Evolutionary conservation across 2,113 vertebrate genomes (phyloP), one percentile per base, ranked within the genome.

Genomic region (Rhabdornis inornatus): DNA sequence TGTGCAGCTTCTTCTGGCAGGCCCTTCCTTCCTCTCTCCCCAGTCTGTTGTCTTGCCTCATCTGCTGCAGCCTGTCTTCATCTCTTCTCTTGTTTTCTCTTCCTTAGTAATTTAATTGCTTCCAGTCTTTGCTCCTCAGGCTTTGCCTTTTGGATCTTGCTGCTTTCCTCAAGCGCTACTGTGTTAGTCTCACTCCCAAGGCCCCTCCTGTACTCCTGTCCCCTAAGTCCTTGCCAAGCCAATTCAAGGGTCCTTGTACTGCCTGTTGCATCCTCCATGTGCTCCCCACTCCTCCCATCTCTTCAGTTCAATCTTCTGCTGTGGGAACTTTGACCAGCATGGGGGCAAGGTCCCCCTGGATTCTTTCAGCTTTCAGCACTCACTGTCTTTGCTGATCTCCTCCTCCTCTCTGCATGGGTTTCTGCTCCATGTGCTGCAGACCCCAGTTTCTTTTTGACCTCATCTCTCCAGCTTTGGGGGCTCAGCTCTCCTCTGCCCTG

Each of bases 401-500:
- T 40, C 4, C 6, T 69, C 13, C 19, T 3, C 11, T 47, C 28
- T 70, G 24, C 15, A 5, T 24, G 50, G 13, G 5, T 63, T 84
- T 87, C 64, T 82, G 74, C 39, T 70, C 47, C 16, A 1, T 15
- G 31, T 17, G 42, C 74, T 87, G 19, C 45, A 69, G 65, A 35
- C 5, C 23, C 19, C 4, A 2, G 4, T 50, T 92, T 40, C 8
- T 66, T 76, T 92, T 50, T 79, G 12, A 33, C 44, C 19, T 65
- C 23, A 47, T 68, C 71, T 37, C 18, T 44, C 40, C 25, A n/a
- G 19, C 24, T 42, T 15, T 77, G 47, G 6, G 15, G 5, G 17
- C 64, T 80, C 3, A 2, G 30, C 16, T 50, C 4, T 76, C 12
- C 19, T 92, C n/a, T 0, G 0, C 15, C 12, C 33, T 37, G 0